Base-by-base conservation (phyloP, 2,113 vertebrate genomes). In the Mesitornis unicolor region DNA sequence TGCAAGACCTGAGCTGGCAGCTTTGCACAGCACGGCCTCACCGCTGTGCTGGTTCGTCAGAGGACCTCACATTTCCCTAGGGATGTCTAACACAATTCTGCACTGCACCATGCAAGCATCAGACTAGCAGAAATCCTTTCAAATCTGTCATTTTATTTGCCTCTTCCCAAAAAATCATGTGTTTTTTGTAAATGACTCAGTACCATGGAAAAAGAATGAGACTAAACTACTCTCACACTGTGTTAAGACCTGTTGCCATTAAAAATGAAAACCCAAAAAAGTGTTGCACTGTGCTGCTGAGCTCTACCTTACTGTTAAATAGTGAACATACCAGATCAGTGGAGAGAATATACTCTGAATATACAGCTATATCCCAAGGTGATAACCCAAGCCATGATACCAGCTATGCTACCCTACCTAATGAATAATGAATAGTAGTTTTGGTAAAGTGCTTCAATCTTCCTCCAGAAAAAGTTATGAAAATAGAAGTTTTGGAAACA, bases 361-460 rank as follows among this genome's bases (percentile, higher is more conserved):
- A 47, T 31, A 74, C 42, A 76, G 47, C 60, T 89, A 21, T 61
- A 75, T 75, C 60, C 94, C 74, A 38, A 54, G 51, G 51, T 68
- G 69, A 70, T 54, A 54, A 84, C 60, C 36, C 64, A 69, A 67
- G 88, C 50, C 25, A 17, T 85, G 71, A 80, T 36, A 59, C 33
- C 69, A 76, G 68, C 63, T 96, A 47, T 57, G 56, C 56, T 88
- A 87, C 75, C 45, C 83, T 61, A 81, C 13, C 77, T 82, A 79
- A 90, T 61, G 78, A 96, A 79, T 76, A 93, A 96, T 67, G 65
- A 91, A 75, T 45, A 94, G 61, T 57, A 84, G 86, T 94, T 97
- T 93, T 97, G 94, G 93, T 97, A 97, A 97, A 97, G 96, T 97
- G 96, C 96, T 97, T 96, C 85, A 90, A 71, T 92, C 74, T 85